These are phyloP conservation scores for Eristalis pertinax DNA, from an alignment of 2,888 invertebrate genomes.

Conservation along the genomic window DNA sequence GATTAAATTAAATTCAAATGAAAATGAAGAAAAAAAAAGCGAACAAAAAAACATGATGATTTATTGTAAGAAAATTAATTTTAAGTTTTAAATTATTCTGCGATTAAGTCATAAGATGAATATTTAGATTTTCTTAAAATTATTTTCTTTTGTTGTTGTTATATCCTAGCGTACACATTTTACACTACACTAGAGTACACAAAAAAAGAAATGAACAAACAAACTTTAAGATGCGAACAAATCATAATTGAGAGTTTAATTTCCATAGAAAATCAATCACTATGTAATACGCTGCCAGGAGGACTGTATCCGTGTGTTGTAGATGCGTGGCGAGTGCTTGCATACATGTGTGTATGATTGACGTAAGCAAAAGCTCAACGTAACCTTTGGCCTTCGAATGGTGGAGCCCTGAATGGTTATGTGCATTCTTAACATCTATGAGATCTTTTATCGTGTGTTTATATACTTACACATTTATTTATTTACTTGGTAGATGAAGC, in stretches of 20 bases:
- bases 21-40: no score
- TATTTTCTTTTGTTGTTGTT: constrained; percentile 58
- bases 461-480: neutral
- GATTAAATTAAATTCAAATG: constrained; percentile 15
- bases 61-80: constrained; percentile 17
- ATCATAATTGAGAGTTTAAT: neutral
- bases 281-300: neutral
- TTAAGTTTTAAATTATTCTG: constrained; percentile 61
- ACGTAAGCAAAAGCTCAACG: neutral
- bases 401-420: neutral
- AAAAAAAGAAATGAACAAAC: neutral
- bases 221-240: constrained; percentile 69
- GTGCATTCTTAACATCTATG: neutral
- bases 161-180: constrained; percentile 37
- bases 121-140: constrained; percentile 55
- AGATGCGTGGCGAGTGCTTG: neutral
- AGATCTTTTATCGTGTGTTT: neutral
- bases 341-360: neutral
- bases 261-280: neutral
- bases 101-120: constrained; percentile 44
- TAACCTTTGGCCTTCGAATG: constrained; percentile 11
- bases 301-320: neutral
- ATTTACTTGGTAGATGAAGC: neutral
- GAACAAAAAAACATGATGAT: neutral
- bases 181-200: neutral